A percentile compares a stretch with the other conserved stretches of the same genome.
Conservation (phyloP, 2,888 invertebrate species). For the Eilema griseolum region DNA sequence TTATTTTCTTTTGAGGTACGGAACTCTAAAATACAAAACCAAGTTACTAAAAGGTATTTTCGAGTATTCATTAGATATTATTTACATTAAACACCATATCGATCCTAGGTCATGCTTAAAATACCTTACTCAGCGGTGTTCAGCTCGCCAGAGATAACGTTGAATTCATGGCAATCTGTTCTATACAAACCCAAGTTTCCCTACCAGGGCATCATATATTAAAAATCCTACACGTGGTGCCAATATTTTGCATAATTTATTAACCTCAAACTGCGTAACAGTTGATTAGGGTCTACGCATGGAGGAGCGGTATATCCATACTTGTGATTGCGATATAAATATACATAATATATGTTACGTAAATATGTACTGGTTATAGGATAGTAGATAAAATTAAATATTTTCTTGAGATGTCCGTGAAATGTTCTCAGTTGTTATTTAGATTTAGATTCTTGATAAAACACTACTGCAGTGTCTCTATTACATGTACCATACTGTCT, state of each 20-base stretch:
- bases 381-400: background rate
- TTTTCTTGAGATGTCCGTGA: too few species aligned
- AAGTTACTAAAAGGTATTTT: too few species aligned
- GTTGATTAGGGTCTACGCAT: constrained; percentile 2
- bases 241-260: constrained; percentile 8
- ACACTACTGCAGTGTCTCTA: too few species aligned
- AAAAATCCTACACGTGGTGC: background rate
- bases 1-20: too few species aligned
- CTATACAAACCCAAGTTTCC: background rate
- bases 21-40: too few species aligned
- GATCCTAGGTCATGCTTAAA: background rate
- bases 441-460: background rate
- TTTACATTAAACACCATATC: too few species aligned
- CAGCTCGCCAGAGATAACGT: background rate
- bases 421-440: too few species aligned
- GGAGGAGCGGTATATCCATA: background rate
- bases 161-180: background rate
- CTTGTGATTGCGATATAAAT: background rate
- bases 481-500: too few species aligned
- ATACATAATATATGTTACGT: background rate
- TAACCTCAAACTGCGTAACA: background rate
- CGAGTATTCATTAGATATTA: too few species aligned
- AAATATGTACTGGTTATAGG: background rate
- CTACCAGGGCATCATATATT: background rate
- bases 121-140: background rate